Evolutionary conservation across 2,888 invertebrate species (phyloP).

Genomic region (Pseudolycoriella hygida): DNA sequence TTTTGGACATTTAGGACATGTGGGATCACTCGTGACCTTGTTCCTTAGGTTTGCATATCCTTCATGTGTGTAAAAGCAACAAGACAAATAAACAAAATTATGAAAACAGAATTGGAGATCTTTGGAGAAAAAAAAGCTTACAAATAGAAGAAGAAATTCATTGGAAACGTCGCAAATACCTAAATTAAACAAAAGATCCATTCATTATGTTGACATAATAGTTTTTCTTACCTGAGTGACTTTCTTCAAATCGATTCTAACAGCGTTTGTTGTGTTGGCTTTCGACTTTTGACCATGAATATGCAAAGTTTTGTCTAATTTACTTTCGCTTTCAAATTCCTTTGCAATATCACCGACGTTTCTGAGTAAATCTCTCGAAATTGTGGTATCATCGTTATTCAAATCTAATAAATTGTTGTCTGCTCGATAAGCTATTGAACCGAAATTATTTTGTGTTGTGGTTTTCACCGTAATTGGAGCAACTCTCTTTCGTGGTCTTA

Average conservation of each 20-base stretch:
- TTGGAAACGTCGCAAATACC: too few species aligned
- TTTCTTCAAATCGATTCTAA: conserved; percentile 15
- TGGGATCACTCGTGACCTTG: too few species aligned
- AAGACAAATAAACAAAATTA: too few species aligned
- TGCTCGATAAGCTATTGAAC: conserved; percentile 22
- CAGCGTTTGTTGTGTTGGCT: not conserved
- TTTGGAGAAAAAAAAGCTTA: too few species aligned
- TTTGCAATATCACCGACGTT: conserved; percentile 20
- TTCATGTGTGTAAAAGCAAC: too few species aligned
- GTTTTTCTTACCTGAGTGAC: conserved; percentile 15
- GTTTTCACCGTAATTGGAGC: conserved; percentile 18
- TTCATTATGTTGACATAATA: too few species aligned
- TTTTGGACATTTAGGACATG: too few species aligned
- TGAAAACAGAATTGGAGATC: too few species aligned
- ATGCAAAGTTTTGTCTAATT: not conserved
- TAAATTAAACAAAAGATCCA: too few species aligned
- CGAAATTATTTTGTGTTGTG: conserved; percentile 7
- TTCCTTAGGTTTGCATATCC: too few species aligned
- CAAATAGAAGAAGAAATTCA: too few species aligned
- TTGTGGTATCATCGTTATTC: conserved; percentile 17
- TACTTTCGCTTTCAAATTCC: conserved; percentile 16
- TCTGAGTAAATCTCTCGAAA: conserved; percentile 15
- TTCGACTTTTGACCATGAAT: not conserved
- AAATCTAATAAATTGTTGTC: conserved; percentile 25
- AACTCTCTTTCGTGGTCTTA: conserved; percentile 23